These are phyloP conservation scores for Nothobranchius kuhntae DNA, from an alignment of 2,113 vertebrate species.

Conservation along the genomic window DNA sequence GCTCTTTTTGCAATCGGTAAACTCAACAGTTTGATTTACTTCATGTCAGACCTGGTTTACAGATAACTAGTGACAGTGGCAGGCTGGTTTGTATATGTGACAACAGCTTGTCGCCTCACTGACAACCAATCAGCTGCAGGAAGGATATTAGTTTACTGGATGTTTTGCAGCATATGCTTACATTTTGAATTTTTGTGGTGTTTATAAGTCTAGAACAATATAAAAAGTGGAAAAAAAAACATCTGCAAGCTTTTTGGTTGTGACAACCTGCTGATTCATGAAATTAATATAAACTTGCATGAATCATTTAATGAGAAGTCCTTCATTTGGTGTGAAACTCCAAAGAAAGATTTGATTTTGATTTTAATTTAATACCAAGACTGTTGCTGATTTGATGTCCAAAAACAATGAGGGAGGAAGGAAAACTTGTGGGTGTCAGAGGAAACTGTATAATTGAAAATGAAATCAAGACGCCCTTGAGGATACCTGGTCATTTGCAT, in stretches of 20 bases:
- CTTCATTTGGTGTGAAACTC: constrained; percentile 37
- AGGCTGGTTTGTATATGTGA: constrained; percentile 19
- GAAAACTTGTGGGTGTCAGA: constrained; percentile 50
- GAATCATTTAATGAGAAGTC: constrained; percentile 39
- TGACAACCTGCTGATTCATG: constrained; percentile 2
- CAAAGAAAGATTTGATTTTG: constrained; percentile 47
- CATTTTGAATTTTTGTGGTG: neutral
- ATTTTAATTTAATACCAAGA: constrained; percentile 50
- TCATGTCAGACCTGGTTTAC: constrained; percentile 28
- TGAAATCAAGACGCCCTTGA: constrained; percentile 50
- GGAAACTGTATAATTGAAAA: constrained; percentile 55
- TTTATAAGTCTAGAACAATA: constrained; percentile 10
- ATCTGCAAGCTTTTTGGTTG: neutral
- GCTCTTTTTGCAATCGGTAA: constrained; percentile 38
- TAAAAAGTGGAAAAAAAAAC: neutral
- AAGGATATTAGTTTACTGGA: constrained; percentile 2
- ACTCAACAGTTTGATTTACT: constrained; percentile 41
- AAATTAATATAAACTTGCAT: constrained; percentile 4
- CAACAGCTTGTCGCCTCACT: constrained; percentile 6
- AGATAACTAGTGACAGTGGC: constrained; percentile 29
- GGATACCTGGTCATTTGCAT: constrained; percentile 65
- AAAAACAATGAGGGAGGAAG: constrained; percentile 31
- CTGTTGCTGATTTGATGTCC: constrained; percentile 44
- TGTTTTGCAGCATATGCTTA: neutral
- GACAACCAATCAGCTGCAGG: constrained; percentile 8